Evolutionary conservation across 2,888 invertebrate genomes (phyloP), one percentile per base, ranked within the genome.

Genomic region (Oxycera nigricornis): DNA sequence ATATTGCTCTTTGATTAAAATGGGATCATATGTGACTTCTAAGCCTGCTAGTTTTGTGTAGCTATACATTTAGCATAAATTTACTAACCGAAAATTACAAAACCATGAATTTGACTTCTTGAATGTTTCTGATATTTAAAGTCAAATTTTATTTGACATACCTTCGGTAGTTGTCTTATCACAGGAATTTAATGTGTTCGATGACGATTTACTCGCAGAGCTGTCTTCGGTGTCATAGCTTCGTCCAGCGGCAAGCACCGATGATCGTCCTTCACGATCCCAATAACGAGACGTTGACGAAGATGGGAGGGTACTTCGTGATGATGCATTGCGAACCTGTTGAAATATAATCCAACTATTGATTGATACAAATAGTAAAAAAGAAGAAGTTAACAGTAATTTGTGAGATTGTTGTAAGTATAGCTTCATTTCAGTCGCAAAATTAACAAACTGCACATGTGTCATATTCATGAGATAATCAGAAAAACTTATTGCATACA

Each of bases 251-350:
- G 57, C 55, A 57, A 72, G 57, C 17, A 57, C 76, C 6, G 77
- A 75, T 75, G 82, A 74, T 77, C 80, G 78, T 76, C 81, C 79
- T 24, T 85, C 86, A 73, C 85, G 82, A 74, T 85, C 85, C 82
- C 82, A 83, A 76, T 83, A 82, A 59, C 84, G 82, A 26, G 81
- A 81, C 20, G 83, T 82, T 20, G 85, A 83, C 73, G 85, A 84
- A 72, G 84, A 80, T 74, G 85, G 84, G 78, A 85, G 79, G 75
- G 81, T 81, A 74, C 81, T 82, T 74, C 85, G 80, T 59, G 77
- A 76, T 70, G 82, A 78, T 52, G 81, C 79, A 79, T 80, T 81
- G 78, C 84, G 79, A 80, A 82, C 78, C 84, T 81, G 78, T 39
- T 68, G 55, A 41, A 72, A 41, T n/a, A 17, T 24, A 20, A 55